phyloP scores from a whole-genome alignment of 2,113 vertebrate genomes.

The Litocranius walleri region DNA sequence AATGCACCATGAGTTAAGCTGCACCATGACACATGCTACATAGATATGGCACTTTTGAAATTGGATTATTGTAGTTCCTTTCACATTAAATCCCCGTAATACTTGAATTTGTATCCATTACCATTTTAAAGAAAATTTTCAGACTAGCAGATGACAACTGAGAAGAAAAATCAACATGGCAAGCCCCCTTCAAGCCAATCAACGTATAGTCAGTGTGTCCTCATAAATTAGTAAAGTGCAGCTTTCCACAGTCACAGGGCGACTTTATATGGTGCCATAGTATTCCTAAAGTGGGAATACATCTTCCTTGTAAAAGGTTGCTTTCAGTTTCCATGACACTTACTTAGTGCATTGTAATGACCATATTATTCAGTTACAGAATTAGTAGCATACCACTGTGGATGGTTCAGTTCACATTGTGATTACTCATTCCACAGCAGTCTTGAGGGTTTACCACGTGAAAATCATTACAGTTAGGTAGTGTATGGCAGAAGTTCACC shows the following conservation, averaged over 20 bases:
- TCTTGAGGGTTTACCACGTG: background rate
- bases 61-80: conserved; percentile 57
- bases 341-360: background rate
- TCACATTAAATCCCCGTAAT: conserved; percentile 54
- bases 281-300: conserved; percentile 1
- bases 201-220: background rate
- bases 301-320: conserved; percentile 5
- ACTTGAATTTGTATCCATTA: conserved; percentile 50
- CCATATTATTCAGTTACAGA: conserved; percentile 32
- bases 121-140: conserved; percentile 62
- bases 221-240: conserved; percentile 39
- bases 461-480: background rate
- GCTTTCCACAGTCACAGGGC: conserved; percentile 25
- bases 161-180: conserved; percentile 63
- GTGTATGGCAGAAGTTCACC: background rate
- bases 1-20: background rate
- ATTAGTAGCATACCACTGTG: conserved; percentile 18
- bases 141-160: conserved; percentile 52
- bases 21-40: conserved; percentile 25
- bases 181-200: background rate
- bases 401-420: background rate
- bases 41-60: conserved; percentile 64
- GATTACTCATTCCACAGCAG: conserved; percentile 37
- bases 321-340: background rate
- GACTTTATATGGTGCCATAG: conserved; percentile 12